phyloP scores from a whole-genome alignment of 2,888 invertebrate species.

The Colostygia pectinataria region DNA sequence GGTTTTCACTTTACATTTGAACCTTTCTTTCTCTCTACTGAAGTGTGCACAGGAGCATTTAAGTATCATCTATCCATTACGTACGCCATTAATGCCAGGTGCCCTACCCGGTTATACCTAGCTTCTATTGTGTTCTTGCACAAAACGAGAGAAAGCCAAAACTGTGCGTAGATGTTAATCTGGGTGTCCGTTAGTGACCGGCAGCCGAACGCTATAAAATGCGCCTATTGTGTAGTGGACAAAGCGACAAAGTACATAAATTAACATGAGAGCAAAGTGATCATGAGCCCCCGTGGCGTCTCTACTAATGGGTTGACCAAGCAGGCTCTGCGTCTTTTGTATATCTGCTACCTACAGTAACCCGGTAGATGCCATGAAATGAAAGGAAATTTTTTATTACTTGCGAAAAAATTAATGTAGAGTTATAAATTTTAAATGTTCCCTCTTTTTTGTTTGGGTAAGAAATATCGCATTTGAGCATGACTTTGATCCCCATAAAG shows the following conservation, averaged over 20 bases:
- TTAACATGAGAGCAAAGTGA: constrained; percentile 80
- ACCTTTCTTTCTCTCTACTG: neutral
- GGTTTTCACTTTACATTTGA: neutral
- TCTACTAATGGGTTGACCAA: constrained; percentile 77
- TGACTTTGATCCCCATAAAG: too few species aligned
- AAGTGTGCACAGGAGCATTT: neutral
- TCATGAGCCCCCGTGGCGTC: constrained; percentile 75
- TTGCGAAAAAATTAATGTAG: constrained; percentile 21
- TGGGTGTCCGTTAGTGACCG: constrained; percentile 81
- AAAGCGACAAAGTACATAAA: constrained; percentile 81
- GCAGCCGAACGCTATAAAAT: constrained; percentile 78
- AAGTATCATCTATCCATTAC: constrained; percentile 48
- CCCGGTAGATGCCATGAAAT: constrained; percentile 35
- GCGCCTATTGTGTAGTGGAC: constrained; percentile 63
- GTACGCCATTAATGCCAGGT: constrained; percentile 74
- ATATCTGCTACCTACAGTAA: constrained; percentile 27
- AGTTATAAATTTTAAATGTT: constrained; percentile 26
- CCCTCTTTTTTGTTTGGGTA: neutral
- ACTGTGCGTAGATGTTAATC: constrained; percentile 76
- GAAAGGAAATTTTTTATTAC: constrained; percentile 43
- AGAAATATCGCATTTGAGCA: too few species aligned
- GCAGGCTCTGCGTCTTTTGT: constrained; percentile 41
- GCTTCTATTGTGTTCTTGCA: constrained; percentile 69
- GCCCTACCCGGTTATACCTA: constrained; percentile 60
- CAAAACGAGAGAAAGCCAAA: constrained; percentile 79